These are phyloP conservation scores for Molossus alvarezi DNA, from an alignment of 2,797 vertebrate species.

Conservation along the genomic window DNA sequence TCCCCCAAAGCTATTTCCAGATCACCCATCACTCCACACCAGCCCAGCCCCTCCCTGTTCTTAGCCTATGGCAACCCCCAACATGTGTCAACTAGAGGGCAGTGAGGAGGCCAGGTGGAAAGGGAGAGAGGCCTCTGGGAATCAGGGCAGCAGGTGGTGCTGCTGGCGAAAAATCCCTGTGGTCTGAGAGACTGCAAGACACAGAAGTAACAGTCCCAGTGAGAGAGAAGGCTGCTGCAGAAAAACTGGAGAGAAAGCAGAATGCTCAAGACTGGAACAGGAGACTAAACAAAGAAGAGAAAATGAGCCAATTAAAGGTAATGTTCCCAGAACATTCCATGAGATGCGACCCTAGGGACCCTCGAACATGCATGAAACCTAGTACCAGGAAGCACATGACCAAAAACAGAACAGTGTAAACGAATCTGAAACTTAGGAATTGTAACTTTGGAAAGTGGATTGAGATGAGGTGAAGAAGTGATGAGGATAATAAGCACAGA, in stretches of 20 bases:
- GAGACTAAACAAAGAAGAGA: slow-evolving; percentile 4
- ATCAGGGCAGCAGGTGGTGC: slow-evolving; percentile 73
- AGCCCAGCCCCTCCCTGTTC: slow-evolving; percentile 63
- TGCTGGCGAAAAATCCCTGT: slow-evolving; percentile 54
- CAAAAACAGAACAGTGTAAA: neutral
- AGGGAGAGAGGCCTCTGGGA: slow-evolving; percentile 69
- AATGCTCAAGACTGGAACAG: neutral
- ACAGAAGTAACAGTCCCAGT: neutral
- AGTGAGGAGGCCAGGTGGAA: slow-evolving; percentile 72
- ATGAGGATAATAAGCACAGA: neutral
- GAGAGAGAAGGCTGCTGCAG: neutral
- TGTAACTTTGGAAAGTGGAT: neutral
- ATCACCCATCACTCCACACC: slow-evolving; percentile 64
- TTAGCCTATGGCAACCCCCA: slow-evolving; percentile 64
- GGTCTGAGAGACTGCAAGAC: neutral
- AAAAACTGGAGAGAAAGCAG: neutral
- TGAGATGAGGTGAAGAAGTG: neutral
- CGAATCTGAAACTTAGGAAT: neutral
- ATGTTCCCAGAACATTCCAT: neutral
- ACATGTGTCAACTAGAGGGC: slow-evolving; percentile 78
- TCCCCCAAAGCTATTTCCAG: slow-evolving; percentile 83
- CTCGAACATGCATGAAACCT: neutral
- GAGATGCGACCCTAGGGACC: neutral
- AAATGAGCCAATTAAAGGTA: slow-evolving; percentile 13
- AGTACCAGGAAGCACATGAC: neutral